Percentiles rank a stretch among this genome's conserved stretches.
Evolutionary conservation across 1,140 invertebrate species (phyloP).

Genomic region (Drosophila sp.): DNA sequence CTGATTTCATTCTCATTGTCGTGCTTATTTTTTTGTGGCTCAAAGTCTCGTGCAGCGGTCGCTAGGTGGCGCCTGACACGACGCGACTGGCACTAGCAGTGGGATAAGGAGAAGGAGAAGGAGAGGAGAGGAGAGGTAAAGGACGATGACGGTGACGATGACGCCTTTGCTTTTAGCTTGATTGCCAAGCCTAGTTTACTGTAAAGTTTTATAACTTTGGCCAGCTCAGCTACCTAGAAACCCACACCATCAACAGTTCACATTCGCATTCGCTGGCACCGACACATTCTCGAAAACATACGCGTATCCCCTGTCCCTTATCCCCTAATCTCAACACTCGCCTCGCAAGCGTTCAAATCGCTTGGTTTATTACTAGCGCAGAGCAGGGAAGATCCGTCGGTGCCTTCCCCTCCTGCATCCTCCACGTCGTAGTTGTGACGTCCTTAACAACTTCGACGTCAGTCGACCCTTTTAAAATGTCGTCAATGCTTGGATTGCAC

Average conservation of each 20-base stretch:
- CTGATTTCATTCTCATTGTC: conserved; percentile 9
- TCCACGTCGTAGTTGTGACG: conserved; percentile 10
- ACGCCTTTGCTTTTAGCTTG: conserved; percentile 83
- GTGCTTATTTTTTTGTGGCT: conserved; percentile 36
- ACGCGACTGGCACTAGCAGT: conserved; percentile 50
- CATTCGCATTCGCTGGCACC: conserved; percentile 11
- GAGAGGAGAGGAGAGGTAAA: too few relatives aligned
- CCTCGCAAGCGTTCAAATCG: conserved; percentile 73
- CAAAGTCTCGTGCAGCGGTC: conserved; percentile 44
- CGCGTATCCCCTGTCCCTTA: conserved; percentile 4
- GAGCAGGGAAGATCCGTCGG: conserved; percentile 45
- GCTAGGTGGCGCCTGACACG: conserved; percentile 73
- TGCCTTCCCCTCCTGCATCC: not conserved
- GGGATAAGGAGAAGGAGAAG: conserved; percentile 15
- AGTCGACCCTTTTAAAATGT: conserved; percentile 82
- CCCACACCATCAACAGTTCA: not conserved
- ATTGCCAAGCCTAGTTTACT: conserved; percentile 83
- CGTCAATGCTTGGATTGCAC: conserved; percentile 72
- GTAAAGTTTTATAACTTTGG: conserved; percentile 82
- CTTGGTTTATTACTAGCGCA: conserved; percentile 81
- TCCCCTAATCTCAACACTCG: conserved; percentile 12
- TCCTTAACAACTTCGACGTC: conserved; percentile 58
- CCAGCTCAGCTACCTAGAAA: conserved; percentile 40
- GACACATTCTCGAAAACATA: not conserved
- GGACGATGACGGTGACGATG: conserved; percentile 46